Percentiles rank a stretch among this genome's conserved stretches.
Evolutionary conservation across 2,888 invertebrate species (phyloP).

Genomic region (Ophion obscuratus): DNA sequence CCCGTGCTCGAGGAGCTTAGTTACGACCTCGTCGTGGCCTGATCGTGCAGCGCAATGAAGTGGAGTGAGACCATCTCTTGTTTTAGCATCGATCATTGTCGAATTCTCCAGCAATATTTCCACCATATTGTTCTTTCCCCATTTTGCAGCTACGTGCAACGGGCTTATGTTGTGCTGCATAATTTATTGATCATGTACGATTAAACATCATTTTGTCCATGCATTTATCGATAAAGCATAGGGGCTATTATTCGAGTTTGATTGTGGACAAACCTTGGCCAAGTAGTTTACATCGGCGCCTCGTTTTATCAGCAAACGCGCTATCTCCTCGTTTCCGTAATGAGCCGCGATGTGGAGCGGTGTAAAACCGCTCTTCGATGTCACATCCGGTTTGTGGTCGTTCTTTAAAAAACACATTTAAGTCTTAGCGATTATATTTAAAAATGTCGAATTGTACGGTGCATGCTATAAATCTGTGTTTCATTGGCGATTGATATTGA

Average conservation of each 20-base stretch:
- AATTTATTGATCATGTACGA: background rate
- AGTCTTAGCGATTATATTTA: background rate
- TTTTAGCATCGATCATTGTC: constrained; percentile 96
- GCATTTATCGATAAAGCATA: background rate
- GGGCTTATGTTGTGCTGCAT: constrained; percentile 97
- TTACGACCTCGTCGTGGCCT: constrained; percentile 97
- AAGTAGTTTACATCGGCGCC: constrained; percentile 98
- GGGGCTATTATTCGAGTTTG: background rate
- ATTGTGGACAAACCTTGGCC: constrained; percentile 89
- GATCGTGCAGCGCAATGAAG: constrained; percentile 98
- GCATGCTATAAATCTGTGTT: background rate
- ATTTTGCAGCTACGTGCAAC: constrained; percentile 98
- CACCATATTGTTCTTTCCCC: constrained; percentile 98
- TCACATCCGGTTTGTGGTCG: constrained; percentile 98
- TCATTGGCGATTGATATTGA: background rate
- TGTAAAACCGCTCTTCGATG: constrained; percentile 98
- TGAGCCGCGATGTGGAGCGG: constrained; percentile 99
- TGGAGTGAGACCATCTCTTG: constrained; percentile 97
- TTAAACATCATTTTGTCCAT: background rate
- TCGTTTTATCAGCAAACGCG: constrained; percentile 93
- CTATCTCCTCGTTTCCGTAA: constrained; percentile 98
- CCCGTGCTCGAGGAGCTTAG: constrained; percentile 93
- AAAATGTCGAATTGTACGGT: background rate
- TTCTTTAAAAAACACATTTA: constrained; percentile 85
- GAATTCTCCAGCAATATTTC: constrained; percentile 92